Percentiles rank a stretch among this genome's conserved stretches.
Evolutionary conservation across 2,797 vertebrate genomes (phyloP).

Genomic region (Psittacula echo): DNA sequence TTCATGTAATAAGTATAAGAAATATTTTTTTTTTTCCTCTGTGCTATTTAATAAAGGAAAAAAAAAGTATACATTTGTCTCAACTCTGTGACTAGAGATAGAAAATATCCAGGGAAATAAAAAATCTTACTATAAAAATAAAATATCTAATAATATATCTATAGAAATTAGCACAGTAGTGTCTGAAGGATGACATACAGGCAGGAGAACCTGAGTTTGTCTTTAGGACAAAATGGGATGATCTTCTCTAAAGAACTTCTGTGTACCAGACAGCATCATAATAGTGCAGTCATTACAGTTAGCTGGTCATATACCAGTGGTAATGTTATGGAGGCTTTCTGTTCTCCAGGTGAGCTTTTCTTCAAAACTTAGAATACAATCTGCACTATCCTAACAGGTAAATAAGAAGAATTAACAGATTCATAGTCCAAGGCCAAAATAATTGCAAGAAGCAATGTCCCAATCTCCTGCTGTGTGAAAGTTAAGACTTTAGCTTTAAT

Average conservation of each 20-base stretch:
- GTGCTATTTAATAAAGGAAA: not conserved
- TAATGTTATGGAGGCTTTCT: not conserved
- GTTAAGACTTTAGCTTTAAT: not conserved
- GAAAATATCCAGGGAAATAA: not conserved
- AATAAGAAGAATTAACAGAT: not conserved
- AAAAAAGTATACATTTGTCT: not conserved
- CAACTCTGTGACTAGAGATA: not conserved
- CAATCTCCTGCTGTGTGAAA: not conserved
- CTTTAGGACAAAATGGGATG: not conserved
- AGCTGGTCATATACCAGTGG: not conserved
- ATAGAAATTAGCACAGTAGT: not conserved
- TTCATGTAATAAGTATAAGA: not conserved
- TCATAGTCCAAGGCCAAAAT: not conserved
- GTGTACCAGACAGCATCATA: not conserved
- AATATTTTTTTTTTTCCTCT: not conserved
- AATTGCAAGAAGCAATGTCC: not conserved
- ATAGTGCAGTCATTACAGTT: not conserved
- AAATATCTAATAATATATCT: not conserved
- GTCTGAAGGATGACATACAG: not conserved
- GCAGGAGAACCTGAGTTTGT: not conserved
- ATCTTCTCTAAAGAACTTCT: not conserved
- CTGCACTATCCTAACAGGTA: not conserved
- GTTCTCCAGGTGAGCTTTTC: not conserved
- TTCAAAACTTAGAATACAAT: not conserved
- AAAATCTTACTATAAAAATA: not conserved